Base-by-base conservation (phyloP, 2,113 vertebrate genomes). In the human (Homo sapiens) region DNA sequence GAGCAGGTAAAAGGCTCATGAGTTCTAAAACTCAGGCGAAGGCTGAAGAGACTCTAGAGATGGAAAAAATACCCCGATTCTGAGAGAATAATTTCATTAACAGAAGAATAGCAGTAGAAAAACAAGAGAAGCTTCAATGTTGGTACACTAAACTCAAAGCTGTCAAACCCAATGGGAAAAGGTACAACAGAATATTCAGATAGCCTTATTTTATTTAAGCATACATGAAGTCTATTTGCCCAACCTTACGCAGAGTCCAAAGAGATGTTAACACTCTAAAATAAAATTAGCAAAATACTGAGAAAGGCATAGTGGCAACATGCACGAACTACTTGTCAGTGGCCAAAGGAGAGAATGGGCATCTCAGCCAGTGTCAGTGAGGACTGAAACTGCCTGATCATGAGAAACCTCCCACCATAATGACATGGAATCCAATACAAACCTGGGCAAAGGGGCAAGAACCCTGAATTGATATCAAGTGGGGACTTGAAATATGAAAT, bases 391-490 rank as follows among this genome's bases (percentile, higher is more conserved):
- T 20, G 18, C 14, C 2, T 17, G 57, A 50, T 20, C 35, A 9
- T 3, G 12, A 45, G 11, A 55, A 13, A 43, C 2, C 30, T 10
- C 12, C 6, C 48, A 64, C 12, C 12, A 3, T 0, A 2, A 13
- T 22, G 38, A 5, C 9, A 57, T 35, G 35, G 14, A 72, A 68
- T 57, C 45, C 66, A 50, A 90, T n/a, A 32, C 11, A 52, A 88
- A 64, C 17, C 23, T 38, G 13, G n/a, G 35, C 32, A 73, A 43
- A 92, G 43, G 4, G 10, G 2, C 35, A 43, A 64, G 87, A 73
- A 8, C 8, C 59, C 27, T 89, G 82, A 43, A 52, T 0, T 78
- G 10, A 38, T n/a, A 2, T 17, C 23, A 76, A 68, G 5, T 50
- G 16, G 2, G 2, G 6, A 75, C 38, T 59, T 66, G 10, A 78